These are phyloP conservation scores for Poeciliopsis infans DNA, from an alignment of 2,797 vertebrate species.

Conservation along the genomic window DNA sequence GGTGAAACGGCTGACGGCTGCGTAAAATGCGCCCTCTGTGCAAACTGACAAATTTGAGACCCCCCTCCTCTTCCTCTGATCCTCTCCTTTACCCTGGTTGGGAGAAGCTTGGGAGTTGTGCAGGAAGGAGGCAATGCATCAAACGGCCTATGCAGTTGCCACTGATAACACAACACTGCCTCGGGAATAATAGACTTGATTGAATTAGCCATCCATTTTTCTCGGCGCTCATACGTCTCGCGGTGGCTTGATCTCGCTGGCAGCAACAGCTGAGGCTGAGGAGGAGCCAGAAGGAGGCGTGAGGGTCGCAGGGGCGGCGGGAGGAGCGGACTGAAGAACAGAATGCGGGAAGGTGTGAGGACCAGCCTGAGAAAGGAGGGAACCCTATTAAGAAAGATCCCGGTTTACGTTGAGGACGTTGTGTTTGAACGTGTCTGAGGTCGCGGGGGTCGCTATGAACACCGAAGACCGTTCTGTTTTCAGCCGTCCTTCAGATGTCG, in stretches of 20 bases:
- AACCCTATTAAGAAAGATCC: conserved; percentile 11
- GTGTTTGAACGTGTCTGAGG: conserved; percentile 29
- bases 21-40: conserved; percentile 42
- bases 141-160: conserved; percentile 70
- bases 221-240: conserved; percentile 71
- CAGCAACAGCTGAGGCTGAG: conserved; percentile 70
- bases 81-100: neutral
- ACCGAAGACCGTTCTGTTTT: conserved; percentile 48
- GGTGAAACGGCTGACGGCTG: conserved; percentile 32
- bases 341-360: conserved; percentile 48
- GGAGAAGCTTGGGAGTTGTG: conserved; percentile 68
- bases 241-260: conserved; percentile 73
- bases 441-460: conserved; percentile 31
- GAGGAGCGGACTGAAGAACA: conserved; percentile 17
- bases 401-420: conserved; percentile 3
- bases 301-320: neutral
- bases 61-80: neutral
- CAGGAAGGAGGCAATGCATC: conserved; percentile 74
- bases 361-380: conserved; percentile 30
- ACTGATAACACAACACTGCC: conserved; percentile 74
- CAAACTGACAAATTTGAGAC: conserved; percentile 41
- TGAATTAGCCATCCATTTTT: conserved; percentile 81
- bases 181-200: conserved; percentile 78
- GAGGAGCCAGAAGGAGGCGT: conserved; percentile 40
- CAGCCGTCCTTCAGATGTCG: conserved; percentile 52